Evolutionary conservation across 1,140 invertebrate species (phyloP), one percentile per base, ranked within the genome.

Genomic region (Megalopta genalis): DNA sequence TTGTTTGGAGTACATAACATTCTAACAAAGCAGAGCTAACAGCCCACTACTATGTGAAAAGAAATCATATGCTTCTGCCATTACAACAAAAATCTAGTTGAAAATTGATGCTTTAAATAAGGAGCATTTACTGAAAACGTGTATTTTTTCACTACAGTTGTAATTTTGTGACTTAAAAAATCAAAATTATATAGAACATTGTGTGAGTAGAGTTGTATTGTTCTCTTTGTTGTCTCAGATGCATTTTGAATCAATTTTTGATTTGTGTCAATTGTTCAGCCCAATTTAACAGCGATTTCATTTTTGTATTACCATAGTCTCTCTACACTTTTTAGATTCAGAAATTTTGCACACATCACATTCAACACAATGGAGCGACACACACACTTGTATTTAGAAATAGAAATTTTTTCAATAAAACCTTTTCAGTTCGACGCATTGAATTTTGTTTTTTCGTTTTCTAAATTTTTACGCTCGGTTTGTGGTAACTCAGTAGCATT

Each of bases 371-470:
- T 80, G 73, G 82, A 89, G 74, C 76, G 77, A 89, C 77, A 90
- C 80, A 87, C 89, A 91, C 89, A 91, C 88, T 85, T 93, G 92
- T 93, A 92, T 92, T 90, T 91, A 92, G 89, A 84, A 85, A 92
- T 91, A 92, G 88, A 91, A 88, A 82, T 87, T 91, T 91, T 92
- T 92, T 90, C 89, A 91, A 93, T 92, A 92, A 92, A 92, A 91
- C 87, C 87, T 90, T 92, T 92, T 92, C 89, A 92, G 90, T 92
- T 93, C 88, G 87, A 92, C 83, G 90, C 82, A 75, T 91, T 91
- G 91, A 88, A 91, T 92, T 93, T 90, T 88, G 90, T 92, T 92
- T 92, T 90, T 92, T 88, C 88, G 88, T 90, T 90, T 88, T 90
- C 68, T 89, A 77, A 80, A 80, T 70, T 88, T 91, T 91, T 90